Percentiles rank a stretch among this genome's conserved stretches.
Conservation (phyloP, 2,888 invertebrate genomes). For the Diarsia brunnea region DNA sequence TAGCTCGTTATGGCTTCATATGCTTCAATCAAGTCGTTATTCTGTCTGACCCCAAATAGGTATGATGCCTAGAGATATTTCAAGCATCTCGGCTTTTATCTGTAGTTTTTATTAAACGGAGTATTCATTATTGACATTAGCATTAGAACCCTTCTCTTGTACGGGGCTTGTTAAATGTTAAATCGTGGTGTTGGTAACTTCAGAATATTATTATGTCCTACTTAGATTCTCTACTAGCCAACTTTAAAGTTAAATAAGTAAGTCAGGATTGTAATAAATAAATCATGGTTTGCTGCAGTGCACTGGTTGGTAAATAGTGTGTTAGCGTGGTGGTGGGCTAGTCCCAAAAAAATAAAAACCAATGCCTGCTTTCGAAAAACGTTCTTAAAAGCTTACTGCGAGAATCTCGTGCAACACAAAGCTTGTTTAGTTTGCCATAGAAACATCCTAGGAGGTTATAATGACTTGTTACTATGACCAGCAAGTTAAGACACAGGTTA, state of each 20-base stretch:
- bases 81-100: not conserved
- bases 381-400: not conserved
- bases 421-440: not conserved
- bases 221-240: not conserved
- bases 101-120: conserved; percentile 12
- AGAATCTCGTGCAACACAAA: not conserved
- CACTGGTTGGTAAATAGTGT: conserved; percentile 6
- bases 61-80: not conserved
- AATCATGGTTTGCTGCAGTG: not conserved
- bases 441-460: not conserved
- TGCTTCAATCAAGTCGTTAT: conserved; percentile 19
- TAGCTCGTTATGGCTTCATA: conserved; percentile 38
- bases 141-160: not conserved
- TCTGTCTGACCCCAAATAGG: conserved; percentile 32
- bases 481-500: conserved; percentile 23
- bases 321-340: no score
- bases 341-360: not conserved
- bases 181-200: not conserved
- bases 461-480: conserved; percentile 9
- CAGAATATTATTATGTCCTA: not conserved
- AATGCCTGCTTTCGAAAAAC: not conserved
- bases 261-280: not conserved
- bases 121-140: not conserved
- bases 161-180: no score
- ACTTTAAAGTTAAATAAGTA: not conserved